phyloP scores from a whole-genome alignment of 1,140 invertebrate species.

The Linepithema humile region DNA sequence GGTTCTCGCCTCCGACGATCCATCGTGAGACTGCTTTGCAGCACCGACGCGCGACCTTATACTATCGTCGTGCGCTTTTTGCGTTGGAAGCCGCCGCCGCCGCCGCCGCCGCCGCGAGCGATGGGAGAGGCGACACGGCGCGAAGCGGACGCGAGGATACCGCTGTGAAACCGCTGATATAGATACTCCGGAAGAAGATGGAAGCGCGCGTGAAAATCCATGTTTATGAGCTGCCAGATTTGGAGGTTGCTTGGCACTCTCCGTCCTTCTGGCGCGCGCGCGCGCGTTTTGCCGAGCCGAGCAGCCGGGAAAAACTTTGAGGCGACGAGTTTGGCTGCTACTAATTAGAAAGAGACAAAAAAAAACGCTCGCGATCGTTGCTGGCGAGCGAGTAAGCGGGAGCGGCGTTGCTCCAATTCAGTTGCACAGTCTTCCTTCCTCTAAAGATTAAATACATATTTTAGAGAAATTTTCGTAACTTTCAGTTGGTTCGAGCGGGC shows the following conservation, averaged over 20 bases:
- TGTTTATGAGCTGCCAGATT: slow-evolving; percentile 44
- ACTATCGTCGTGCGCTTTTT: slow-evolving; percentile 60
- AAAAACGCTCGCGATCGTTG: too few relatives aligned
- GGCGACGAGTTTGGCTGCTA: too few relatives aligned
- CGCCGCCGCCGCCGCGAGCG: slow-evolving; percentile 7
- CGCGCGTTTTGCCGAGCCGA: not conserved
- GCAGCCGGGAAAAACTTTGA: too few relatives aligned
- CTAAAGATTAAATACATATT: not conserved
- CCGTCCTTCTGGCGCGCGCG: not conserved
- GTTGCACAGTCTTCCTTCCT: too few relatives aligned
- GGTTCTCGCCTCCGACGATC: not conserved
- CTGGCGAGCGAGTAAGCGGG: too few relatives aligned
- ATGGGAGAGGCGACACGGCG: not conserved
- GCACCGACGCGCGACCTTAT: slow-evolving; percentile 71
- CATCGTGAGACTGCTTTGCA: slow-evolving; percentile 66
- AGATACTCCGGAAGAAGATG: slow-evolving; percentile 43
- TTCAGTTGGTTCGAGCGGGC: not conserved
- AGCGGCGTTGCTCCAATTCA: too few relatives aligned
- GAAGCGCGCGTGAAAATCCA: slow-evolving; percentile 37
- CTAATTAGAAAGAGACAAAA: too few relatives aligned
- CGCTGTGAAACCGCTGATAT: slow-evolving; percentile 44
- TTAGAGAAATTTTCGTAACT: not conserved
- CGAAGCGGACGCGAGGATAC: slow-evolving; percentile 5
- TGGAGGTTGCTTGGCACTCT: not conserved
- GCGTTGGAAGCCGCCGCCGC: slow-evolving; percentile 30